Base-by-base conservation (phyloP, 2,888 invertebrate species). In the Mythimna impura region DNA sequence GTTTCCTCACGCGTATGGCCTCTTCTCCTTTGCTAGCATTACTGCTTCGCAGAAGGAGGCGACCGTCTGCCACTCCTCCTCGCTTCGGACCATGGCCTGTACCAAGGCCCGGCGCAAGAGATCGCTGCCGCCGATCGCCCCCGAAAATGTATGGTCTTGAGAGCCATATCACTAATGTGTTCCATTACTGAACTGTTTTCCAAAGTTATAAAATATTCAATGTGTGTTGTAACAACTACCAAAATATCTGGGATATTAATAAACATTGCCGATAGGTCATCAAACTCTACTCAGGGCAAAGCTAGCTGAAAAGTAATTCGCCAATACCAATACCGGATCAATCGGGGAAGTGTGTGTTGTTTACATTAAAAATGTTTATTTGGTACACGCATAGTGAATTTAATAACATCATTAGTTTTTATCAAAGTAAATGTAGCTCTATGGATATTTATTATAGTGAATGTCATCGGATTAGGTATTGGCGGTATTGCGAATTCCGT, bases 331-430 rank as follows among this genome's bases (percentile, higher is more conserved):
- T 66, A 73, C 52, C n/a, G 17, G 43, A 12, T 30, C n/a, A 63
- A 25, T 47, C 12, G 43, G 25, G n/a, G 4, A 62, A 55, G 62
- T 66, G n/a, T 9, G 17, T 40, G 25, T 22, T 66, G 64, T 77
- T 77, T 58, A 63, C 40, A 63, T 63, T 57, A 3, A 34, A 62
- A 6, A 30, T 66, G 62, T 79, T 77, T 66, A 58, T 52, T 64
- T 5, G 12, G 9, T 50, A 66, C 54, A 25, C 22, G 8, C 20
- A 6, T 6, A 36, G 14, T 62, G 20, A 71, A 70, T 70, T n/a
- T 36, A 70, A 62, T 70, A 52, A 47, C 25, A 58, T 54, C 34
- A 58, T 64, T 50, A 8, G 50, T 62, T 60, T 47, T 43, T 72
- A 61, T 72, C 20, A 7, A 8, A 30, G 55, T 57, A 3, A 25